Evolutionary conservation across 2,113 vertebrate species (phyloP), one percentile per base, ranked within the genome.

Genomic region (Megaceryle maxima): DNA sequence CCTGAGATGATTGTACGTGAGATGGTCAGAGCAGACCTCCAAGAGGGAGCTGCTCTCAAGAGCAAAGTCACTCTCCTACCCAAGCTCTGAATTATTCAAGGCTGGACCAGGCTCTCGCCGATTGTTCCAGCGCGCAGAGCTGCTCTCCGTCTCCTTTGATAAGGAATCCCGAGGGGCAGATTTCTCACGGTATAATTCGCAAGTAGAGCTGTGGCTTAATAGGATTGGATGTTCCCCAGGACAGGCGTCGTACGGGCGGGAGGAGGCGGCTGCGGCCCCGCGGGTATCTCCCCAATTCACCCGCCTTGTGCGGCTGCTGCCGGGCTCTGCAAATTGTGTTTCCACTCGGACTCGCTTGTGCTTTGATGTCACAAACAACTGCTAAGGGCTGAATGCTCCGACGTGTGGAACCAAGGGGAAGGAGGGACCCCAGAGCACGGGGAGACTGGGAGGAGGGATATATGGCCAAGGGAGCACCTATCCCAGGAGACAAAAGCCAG

Each of bases 41-140:
- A 70, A 43, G 46, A 60, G n/a, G 18, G 8, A 50, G 31, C 37
- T 62, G 50, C 46, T 25, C 4, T 46, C 4, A 53, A 94, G 70
- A 93, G 35, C 57, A 17, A 59, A 39, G 43, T 82, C 66, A 35
- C 9, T 15, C 87, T 78, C 39, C 41, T 85, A 90, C 80, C 25
- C 51, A 80, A 89, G 78, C 57, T 85, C 56, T 97, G 87, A 96
- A 96, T 97, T 96, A 97, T 94, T 97, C 81, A 94, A 86, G 18
- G 46, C 68, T 67, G 86, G 60, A 68, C 75, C 83, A 93, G 91
- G 51, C 80, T 90, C 68, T 18, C 24, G 24, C 33, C 0, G n/a
- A 44, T 74, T 56, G 39, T 74, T 66, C 83, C 59, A 29, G 75
- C 0, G 1, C 0, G 56, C 17, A 82, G 82, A 89, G 94, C 90